Conservation (phyloP, 2,888 invertebrate genomes). For the Tanaodytes sp. region DNA sequence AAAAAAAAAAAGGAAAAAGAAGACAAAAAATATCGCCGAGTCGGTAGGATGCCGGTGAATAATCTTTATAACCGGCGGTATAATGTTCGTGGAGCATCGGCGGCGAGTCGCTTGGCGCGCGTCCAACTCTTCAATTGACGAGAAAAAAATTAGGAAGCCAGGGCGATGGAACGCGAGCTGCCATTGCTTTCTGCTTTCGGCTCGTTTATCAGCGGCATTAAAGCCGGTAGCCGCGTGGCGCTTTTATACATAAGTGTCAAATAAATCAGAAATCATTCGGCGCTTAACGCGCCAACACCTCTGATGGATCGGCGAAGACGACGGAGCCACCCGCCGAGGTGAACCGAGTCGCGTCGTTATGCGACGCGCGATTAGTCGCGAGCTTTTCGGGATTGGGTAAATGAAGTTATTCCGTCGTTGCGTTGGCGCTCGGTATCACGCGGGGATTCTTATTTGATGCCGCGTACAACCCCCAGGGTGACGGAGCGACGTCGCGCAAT, state of each 20-base stretch:
- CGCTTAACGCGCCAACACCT: conserved; percentile 52
- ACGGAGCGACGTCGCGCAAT: not conserved
- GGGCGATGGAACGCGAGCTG: conserved; percentile 33
- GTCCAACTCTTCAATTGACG: conserved; percentile 48
- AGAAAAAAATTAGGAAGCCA: conserved; percentile 46
- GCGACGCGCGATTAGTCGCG: conserved; percentile 47
- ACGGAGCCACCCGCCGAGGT: conserved; percentile 34
- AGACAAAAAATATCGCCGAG: conserved; percentile 27
- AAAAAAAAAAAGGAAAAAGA: conserved; percentile 20
- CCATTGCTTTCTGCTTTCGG: conserved; percentile 36
- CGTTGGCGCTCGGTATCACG: conserved; percentile 14
- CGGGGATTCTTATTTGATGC: conserved; percentile 21
- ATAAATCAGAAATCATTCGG: conserved; percentile 53
- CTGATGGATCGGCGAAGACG: conserved; percentile 43
- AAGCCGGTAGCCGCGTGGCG: conserved; percentile 39
- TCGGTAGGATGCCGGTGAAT: conserved; percentile 24
- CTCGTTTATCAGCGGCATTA: conserved; percentile 49
- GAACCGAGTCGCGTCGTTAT: conserved; percentile 26
- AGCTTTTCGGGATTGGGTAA: conserved; percentile 33
- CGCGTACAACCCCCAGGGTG: not conserved
- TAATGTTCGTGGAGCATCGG: conserved; percentile 44
- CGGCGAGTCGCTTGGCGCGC: conserved; percentile 36
- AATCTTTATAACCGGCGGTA: conserved; percentile 50
- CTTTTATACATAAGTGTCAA: conserved; percentile 49
- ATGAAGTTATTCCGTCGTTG: conserved; percentile 45